Evolutionary conservation across 1,140 invertebrate species (phyloP), one percentile per base, ranked within the genome.

Genomic region (Scaptomyza hsui): DNA sequence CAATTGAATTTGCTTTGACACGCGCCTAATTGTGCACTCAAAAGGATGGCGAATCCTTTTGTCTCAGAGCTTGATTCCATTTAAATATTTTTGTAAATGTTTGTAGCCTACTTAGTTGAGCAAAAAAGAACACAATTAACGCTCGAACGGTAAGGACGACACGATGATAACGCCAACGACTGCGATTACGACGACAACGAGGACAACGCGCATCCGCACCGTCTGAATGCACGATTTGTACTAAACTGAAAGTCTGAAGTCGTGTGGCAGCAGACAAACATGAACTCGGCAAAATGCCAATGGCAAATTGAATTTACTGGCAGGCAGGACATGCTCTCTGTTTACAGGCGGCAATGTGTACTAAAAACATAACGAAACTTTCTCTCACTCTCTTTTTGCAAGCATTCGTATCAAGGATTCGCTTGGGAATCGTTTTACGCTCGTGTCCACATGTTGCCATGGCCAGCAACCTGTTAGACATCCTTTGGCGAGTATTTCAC

Each of bases 211-310:
- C 82, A 88, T 88, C 82, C 82, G 83, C 47, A 88, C 83, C 83
- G 78, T 76, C 89, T 78, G 82, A 88, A 89, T 82, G 78, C 83
- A 88, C 82, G 82, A 89, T 82, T 88, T 88, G 86, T 82, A 88
- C 82, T 88, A 88, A 88, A 82, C 62, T 63, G 44, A 45, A 16
- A n/a, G 7, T 21, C 24, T 56, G 42, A 47, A 65, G 19, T 72
- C 65, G 19, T 29, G 69, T 53, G 49, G 12, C 26, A 7, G 12
- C 3, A 10, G 12, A 35, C 10, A 35, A 37, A 62, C 41, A 49
- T 9, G 29, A 26, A 47, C 21, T 49, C 59, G 76, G 76, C 57
- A 55, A 61, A 71, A 49, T 64, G 75, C 72, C 57, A 62, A 35
- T 45, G 45, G 32, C 76, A 86, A 86, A 81, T 81, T 86, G 63